These are phyloP conservation scores for Oryzias melastigma DNA, from an alignment of 2,113 vertebrate species.

Conservation along the genomic window DNA sequence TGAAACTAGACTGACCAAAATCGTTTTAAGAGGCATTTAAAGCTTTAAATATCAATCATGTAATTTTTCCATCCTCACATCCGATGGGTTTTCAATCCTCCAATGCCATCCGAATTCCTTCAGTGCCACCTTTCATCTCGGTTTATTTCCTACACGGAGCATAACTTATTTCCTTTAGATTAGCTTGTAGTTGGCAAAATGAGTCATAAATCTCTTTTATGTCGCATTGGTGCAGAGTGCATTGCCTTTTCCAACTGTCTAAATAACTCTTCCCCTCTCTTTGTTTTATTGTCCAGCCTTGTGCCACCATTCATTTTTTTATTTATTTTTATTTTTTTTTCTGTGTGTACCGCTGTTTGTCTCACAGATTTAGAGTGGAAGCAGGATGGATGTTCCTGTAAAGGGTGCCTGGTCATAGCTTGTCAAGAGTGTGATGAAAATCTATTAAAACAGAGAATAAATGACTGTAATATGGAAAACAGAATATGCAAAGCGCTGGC, in stretches of 20 bases:
- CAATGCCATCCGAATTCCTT: slow-evolving; percentile 28
- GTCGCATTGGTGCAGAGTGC: slow-evolving; percentile 40
- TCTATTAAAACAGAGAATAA: not conserved
- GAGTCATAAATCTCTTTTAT: slow-evolving; percentile 56
- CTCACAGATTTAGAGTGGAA: slow-evolving; percentile 43
- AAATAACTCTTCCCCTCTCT: slow-evolving; percentile 40
- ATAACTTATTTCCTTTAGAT: slow-evolving; percentile 60
- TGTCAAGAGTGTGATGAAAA: not conserved
- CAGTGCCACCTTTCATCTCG: slow-evolving; percentile 37
- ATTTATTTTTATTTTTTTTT: not conserved
- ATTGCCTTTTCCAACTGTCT: slow-evolving; percentile 34
- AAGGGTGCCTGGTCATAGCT: not conserved
- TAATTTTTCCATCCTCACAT: slow-evolving; percentile 14
- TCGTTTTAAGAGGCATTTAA: slow-evolving; percentile 28
- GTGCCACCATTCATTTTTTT: slow-evolving; percentile 24
- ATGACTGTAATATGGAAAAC: not conserved
- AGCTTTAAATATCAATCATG: slow-evolving; percentile 4
- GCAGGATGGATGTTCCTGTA: not conserved
- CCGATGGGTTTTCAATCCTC: slow-evolving; percentile 8
- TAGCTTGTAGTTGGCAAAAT: slow-evolving; percentile 52
- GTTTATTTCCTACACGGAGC: slow-evolving; percentile 48
- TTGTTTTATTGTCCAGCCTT: slow-evolving; percentile 39
- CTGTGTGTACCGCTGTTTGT: slow-evolving; percentile 42
- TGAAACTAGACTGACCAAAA: slow-evolving; percentile 48
- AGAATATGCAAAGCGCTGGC: not conserved